These are phyloP conservation scores for Acrocephalus arundinaceus DNA, from an alignment of 2,113 vertebrate genomes.

Conservation along the genomic window DNA sequence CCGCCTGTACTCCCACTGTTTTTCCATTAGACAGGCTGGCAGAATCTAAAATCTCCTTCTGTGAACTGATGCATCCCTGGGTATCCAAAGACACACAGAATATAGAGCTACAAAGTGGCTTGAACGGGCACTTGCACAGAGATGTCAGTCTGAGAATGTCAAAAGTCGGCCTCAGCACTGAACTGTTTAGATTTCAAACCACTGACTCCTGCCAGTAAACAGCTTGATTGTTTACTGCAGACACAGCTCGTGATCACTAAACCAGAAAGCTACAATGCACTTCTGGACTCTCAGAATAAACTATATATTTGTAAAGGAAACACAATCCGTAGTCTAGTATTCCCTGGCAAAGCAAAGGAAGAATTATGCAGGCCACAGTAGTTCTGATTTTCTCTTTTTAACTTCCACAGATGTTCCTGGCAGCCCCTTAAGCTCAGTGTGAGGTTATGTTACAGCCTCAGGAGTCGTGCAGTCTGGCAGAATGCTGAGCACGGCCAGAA, in stretches of 20 bases:
- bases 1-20: background rate
- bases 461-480: background rate
- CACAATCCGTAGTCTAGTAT: background rate
- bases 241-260: background rate
- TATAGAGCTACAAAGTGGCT: background rate
- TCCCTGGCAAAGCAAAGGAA: background rate
- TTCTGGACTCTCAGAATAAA: background rate
- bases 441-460: background rate
- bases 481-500: background rate
- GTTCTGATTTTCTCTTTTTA: background rate
- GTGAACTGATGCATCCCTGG: background rate
- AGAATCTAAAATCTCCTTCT: background rate
- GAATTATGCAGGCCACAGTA: background rate
- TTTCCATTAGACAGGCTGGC: background rate
- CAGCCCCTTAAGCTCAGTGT: background rate
- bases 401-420: background rate
- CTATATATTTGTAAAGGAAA: background rate
- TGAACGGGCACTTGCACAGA: background rate
- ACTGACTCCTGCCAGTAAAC: background rate
- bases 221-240: background rate
- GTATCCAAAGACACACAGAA: background rate
- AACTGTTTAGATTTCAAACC: background rate
- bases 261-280: background rate
- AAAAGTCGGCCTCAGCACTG: background rate
- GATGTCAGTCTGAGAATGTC: background rate